Base-by-base conservation (phyloP, 2,797 vertebrate genomes). In the Mycteria americana region DNA sequence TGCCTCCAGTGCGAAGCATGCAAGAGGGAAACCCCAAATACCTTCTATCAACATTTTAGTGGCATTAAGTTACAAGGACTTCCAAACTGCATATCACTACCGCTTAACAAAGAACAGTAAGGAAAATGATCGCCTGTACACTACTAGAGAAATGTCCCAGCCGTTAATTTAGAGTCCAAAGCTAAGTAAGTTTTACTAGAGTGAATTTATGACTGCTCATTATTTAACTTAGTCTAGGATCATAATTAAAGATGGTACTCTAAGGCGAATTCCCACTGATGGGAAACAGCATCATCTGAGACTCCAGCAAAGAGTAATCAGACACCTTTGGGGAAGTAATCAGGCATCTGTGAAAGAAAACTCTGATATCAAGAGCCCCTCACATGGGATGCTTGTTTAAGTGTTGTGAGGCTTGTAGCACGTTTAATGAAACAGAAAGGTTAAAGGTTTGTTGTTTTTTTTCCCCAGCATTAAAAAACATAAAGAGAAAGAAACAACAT, bases 171-270 rank as follows among this genome's bases (percentile, higher is more conserved):
- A 70, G 83, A 96, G 85, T 95, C 96, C 59, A 85, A 96, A 92
- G 84, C 77, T 92, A 95, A 64, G 62, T 53, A 77, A 96, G 88
- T 95, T 92, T 95, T 91, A 93, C 50, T 84, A 62, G 60, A 89
- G 87, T 69, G 62, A 95, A 97, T 94, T 94, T 95, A 96, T 91
- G 95, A 90, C 95, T 97, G 91, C 88, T 96, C 89, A 65, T 97
- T 98, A 95, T 93, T 97, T 95, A 97, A 96, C 54, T 27, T 95
- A 88, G 94, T 45, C 92, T 90, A 80, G 88, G 62, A 78, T 97
- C 84, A 68, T 97, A 97, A 96, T 97, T 97, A 97, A 95, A 97
- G 95, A 96, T 62, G 60, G 92, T 94, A 96, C 89, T 89, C 75
- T 17, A 84, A 94, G 85, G 74, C 9, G 53, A 93, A 92, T 95